Evolutionary conservation across 2,888 invertebrate species (phyloP).

Genomic region (Mechanitis mazaeus): DNA sequence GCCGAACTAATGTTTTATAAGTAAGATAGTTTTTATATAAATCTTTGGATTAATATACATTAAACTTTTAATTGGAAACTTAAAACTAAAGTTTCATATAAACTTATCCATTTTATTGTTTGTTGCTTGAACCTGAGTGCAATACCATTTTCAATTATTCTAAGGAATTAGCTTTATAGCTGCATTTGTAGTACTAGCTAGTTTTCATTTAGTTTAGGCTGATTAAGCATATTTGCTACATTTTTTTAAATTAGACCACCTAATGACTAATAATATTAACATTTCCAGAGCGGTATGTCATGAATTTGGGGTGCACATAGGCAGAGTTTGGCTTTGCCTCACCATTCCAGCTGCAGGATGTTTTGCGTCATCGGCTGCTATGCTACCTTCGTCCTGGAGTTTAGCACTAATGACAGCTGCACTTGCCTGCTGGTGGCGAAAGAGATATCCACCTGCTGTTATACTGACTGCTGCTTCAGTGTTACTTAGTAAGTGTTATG

Average conservation of each 20-base stretch:
- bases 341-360: conserved; percentile 92
- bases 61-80: too few relatives aligned
- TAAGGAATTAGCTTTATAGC: too few relatives aligned
- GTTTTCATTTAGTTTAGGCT: too few relatives aligned
- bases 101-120: too few relatives aligned
- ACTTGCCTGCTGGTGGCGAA: conserved; percentile 92
- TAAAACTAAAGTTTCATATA: too few relatives aligned
- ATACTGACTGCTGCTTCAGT: conserved; percentile 89
- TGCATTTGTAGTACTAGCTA: too few relatives aligned
- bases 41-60: too few relatives aligned
- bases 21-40: conserved; percentile 72
- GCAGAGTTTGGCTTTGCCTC: conserved; percentile 87
- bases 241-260: neutral
- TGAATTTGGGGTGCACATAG: conserved; percentile 93
- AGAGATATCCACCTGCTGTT: conserved; percentile 86
- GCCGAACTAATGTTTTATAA: conserved; percentile 96
- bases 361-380: conserved; percentile 91
- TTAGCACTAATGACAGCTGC: conserved; percentile 90
- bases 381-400: conserved; percentile 96
- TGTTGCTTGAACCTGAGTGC: too few relatives aligned
- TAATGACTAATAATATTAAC: too few relatives aligned
- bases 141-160: too few relatives aligned
- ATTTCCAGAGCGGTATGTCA: conserved; percentile 86
- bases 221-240: neutral
- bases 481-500: conserved; percentile 72